Conservation (phyloP, 2,888 invertebrate species). For the Napeogenes sylphis region DNA sequence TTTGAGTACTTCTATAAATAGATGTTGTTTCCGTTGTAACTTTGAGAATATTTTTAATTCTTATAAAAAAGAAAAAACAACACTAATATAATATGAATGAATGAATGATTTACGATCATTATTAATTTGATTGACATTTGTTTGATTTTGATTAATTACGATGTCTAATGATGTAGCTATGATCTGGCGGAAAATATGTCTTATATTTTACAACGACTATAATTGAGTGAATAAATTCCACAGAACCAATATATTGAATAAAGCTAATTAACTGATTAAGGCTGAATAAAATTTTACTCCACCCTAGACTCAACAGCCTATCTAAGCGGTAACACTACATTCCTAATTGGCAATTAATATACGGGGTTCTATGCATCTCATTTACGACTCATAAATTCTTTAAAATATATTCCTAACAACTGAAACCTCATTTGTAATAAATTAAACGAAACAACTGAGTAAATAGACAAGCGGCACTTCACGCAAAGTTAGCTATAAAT, state of each 20-base stretch:
- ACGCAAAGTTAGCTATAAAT: neutral
- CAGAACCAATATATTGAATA: too few relatives aligned
- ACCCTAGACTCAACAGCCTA: neutral
- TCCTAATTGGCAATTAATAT: conserved; percentile 35
- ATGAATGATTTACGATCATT: too few relatives aligned
- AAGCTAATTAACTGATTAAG: neutral
- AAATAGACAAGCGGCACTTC: conserved; percentile 15
- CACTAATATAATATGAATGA: too few relatives aligned
- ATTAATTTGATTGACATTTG: too few relatives aligned
- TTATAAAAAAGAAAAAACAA: neutral
- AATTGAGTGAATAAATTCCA: too few relatives aligned
- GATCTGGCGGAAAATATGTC: neutral
- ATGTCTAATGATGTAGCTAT: conserved; percentile 3
- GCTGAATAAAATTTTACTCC: neutral
- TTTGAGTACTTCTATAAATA: conserved; percentile 20
- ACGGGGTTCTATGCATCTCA: conserved; percentile 23
- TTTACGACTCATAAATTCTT: conserved; percentile 32
- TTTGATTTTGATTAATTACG: too few relatives aligned
- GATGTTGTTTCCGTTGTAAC: conserved; percentile 5
- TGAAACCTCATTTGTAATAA: conserved; percentile 39
- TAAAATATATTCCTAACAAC: conserved; percentile 29
- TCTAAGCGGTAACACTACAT: conserved; percentile 18
- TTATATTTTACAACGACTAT: too few relatives aligned
- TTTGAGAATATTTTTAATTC: neutral
- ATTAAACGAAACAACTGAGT: conserved; percentile 30